A percentile compares a stretch with the other conserved stretches of the same genome.
Conservation (phyloP, 2,888 invertebrate species). For the Campaea margaritaria region DNA sequence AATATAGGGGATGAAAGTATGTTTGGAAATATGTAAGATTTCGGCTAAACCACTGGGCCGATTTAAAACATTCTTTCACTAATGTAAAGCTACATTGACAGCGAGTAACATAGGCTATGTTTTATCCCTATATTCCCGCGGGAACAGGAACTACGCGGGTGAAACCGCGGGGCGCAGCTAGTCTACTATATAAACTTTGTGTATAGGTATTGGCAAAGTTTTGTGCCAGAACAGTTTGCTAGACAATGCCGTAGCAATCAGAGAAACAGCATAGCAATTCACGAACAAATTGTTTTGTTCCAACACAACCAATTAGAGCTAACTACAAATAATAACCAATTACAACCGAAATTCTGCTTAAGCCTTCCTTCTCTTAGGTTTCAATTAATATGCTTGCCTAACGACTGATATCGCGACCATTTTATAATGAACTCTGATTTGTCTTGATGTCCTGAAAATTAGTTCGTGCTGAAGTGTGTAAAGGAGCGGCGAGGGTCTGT, state of each 20-base stretch:
- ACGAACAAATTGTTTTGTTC: slow-evolving; percentile 11
- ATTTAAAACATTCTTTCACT: too few relatives aligned
- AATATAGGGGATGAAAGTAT: too few relatives aligned
- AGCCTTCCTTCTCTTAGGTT: slow-evolving; percentile 41
- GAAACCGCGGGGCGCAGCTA: too few relatives aligned
- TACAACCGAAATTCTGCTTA: slow-evolving; percentile 45
- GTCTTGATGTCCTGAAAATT: slow-evolving; percentile 5
- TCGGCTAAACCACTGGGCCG: too few relatives aligned
- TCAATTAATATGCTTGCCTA: slow-evolving; percentile 52
- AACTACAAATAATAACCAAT: slow-evolving; percentile 42
- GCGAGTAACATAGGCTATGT: too few relatives aligned
- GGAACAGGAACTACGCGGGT: too few relatives aligned
- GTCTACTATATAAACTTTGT: too few relatives aligned
- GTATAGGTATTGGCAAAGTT: background rate
- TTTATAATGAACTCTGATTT: slow-evolving; percentile 24
- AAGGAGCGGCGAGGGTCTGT: slow-evolving; percentile 22
- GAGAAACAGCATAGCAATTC: background rate
- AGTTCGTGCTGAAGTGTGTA: slow-evolving; percentile 12
- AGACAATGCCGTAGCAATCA: background rate
- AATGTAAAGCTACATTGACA: too few relatives aligned
- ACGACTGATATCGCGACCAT: slow-evolving; percentile 39
- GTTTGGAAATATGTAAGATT: too few relatives aligned
- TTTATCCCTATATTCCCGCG: too few relatives aligned
- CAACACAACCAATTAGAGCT: slow-evolving; percentile 30
- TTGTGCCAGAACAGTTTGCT: background rate